A percentile compares a stretch with the other conserved stretches of the same genome.
phyloP scores from a whole-genome alignment of 1,140 invertebrate genomes.

The Leguminivora glycinivorella region DNA sequence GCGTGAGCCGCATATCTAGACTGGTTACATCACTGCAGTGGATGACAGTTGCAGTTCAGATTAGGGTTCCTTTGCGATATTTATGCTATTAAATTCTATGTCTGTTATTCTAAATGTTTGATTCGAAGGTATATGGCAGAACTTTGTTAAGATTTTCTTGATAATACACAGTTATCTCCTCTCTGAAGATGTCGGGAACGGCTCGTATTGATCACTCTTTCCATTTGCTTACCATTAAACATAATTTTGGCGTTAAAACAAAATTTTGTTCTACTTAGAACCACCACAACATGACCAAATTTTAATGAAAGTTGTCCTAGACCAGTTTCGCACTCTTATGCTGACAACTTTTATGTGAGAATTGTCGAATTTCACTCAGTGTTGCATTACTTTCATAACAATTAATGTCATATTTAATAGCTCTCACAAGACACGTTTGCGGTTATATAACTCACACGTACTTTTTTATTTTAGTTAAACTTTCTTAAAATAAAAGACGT shows the following conservation, averaged over 20 bases:
- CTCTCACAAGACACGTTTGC: neutral
- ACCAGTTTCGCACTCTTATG: neutral
- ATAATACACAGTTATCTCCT: too few relatives aligned
- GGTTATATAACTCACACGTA: neutral
- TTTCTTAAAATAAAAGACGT: neutral
- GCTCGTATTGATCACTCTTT: too few relatives aligned
- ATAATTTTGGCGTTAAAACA: too few relatives aligned
- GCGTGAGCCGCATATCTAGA: constrained; percentile 61
- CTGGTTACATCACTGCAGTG: constrained; percentile 59
- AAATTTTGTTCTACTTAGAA: too few relatives aligned
- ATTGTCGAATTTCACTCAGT: neutral
- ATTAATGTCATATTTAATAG: neutral
- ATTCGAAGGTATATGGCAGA: too few relatives aligned
- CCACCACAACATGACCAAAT: too few relatives aligned
- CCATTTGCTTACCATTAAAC: too few relatives aligned
- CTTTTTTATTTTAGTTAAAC: neutral
- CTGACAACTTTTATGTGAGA: neutral
- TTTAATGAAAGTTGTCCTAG: constrained; percentile 24
- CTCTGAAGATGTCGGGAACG: too few relatives aligned
- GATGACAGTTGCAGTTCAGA: constrained; percentile 24
- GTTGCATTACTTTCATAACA: constrained; percentile 4
- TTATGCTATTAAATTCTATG: constrained; percentile 20
- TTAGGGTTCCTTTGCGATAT: constrained; percentile 23
- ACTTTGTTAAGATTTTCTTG: neutral
- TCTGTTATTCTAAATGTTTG: neutral